Percentiles rank a stretch among this genome's conserved stretches.
These are phyloP conservation scores for Melanerpes formicivorus DNA, from an alignment of 2,113 vertebrate genomes.

Conservation along the genomic window DNA sequence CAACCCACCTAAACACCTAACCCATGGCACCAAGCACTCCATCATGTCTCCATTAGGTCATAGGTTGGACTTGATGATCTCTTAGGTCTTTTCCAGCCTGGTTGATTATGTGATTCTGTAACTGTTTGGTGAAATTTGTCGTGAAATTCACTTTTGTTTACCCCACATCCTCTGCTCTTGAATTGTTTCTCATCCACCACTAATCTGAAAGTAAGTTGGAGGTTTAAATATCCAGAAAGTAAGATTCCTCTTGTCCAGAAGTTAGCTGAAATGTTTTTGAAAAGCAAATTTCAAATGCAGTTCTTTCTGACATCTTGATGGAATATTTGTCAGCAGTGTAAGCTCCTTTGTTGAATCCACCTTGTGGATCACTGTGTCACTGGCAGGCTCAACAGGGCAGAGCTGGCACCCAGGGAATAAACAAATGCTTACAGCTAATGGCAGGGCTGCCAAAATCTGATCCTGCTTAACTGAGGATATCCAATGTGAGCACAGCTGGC, in stretches of 20 bases:
- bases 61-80: too few species aligned
- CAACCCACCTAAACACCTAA: too few species aligned
- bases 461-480: slow-evolving; percentile 50
- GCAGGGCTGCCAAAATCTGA: slow-evolving; percentile 39
- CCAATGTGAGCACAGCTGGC: slow-evolving; percentile 49
- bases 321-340: not conserved
- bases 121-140: not conserved
- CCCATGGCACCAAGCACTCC: too few species aligned
- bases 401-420: slow-evolving; percentile 23
- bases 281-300: not conserved
- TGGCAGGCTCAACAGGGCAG: not conserved
- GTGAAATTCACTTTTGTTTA: too few species aligned
- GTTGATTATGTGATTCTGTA: too few species aligned
- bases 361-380: not conserved
- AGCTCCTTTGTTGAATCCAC: slow-evolving; percentile 3
- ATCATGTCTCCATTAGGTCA: too few species aligned
- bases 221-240: not conserved
- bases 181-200: not conserved
- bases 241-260: not conserved
- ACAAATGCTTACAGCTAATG: slow-evolving; percentile 24
- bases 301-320: not conserved
- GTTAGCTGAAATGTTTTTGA: not conserved
- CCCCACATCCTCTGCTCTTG: not conserved
- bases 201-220: not conserved
- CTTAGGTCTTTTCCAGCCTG: too few species aligned